Base-by-base conservation (phyloP, 1,140 invertebrate genomes). In the Hyposmocoma kahamanoa region DNA sequence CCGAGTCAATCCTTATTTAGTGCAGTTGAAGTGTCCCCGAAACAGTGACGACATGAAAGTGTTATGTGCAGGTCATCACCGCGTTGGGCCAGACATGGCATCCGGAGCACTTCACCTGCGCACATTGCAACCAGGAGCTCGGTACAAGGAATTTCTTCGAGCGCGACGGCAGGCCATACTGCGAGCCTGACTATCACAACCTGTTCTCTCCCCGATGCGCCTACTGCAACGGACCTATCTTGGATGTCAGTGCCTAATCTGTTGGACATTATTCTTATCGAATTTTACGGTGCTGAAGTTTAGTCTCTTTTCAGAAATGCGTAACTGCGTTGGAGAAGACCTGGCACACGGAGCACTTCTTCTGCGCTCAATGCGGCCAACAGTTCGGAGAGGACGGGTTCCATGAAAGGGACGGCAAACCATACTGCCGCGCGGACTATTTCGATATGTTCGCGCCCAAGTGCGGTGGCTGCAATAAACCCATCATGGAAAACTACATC, bases 331-430 rank as follows among this genome's bases (percentile, higher is more conserved):
- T 99, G 74, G 97, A 98, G 72, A 97, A 97, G 79, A 99, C 97
- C 34, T 99, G 97, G 97, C 98, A 99, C 84, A 97, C 97, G 52
- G 97, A 99, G 82, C 98, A 99, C 87, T 99, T 99, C 90, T 97
- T 98, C 88, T 99, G 98, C 87, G 96, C 96, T 34, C 96, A 98
- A 72, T 99, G 98, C 84, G 97, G 97, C 39, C 95, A 97, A 76
- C 96, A 96, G 73, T 98, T 99, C 71, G 97, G 97, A 5, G 97
- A 98, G 64, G 97, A 98, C 42, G 97, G 96, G 11, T 98, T 97
- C 89, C 96, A 98, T 84, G 96, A 98, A 74, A 91, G 94, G 52
- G 96, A 97, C 61, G 96, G 95, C 19, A 96, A 97, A 76, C 95
- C 97, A 0, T 98, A 98, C 71, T 99, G 97, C 81, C 90, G 94